Evolutionary conservation across 2,888 invertebrate species (phyloP), one percentile per base, ranked within the genome.

Genomic region (Ernsta delagoae): DNA sequence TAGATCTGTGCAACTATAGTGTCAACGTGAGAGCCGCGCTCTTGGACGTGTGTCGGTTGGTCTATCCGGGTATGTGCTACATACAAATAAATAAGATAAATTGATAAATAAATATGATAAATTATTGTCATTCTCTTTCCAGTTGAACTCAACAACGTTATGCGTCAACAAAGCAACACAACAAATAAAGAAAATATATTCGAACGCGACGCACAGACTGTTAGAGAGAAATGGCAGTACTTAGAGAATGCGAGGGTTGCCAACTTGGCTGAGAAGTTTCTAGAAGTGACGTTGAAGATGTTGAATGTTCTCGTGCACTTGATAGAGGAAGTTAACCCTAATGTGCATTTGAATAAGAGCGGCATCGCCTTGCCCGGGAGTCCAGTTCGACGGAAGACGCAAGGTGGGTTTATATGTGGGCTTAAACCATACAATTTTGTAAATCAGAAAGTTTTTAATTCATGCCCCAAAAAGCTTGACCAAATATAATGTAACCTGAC

Each of bases 271-370:
- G 96, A 97, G 75, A 93, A 95, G 65, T 94, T 96, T 67, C 86
- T 97, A 8, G 94, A 92, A 70, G 96, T 97, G 65, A 93, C 96
- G 0, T 81, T 96, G 57, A 96, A 96, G 78, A 88, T 97, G 78
- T 84, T 97, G 70, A 97, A 97, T 82, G 95, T 97, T 34, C 94
- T 96, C 77, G 95, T 95, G 66, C 97, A 97, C 83, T 94, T 97
- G 74, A 94, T 97, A 72, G 97, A 97, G 77, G 97, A 97, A 82
- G 82, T 94, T 59, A 89, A 93, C 70, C 95, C 95, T 73, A 87
- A 90, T 73, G 86, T 93, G 0, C 92, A 92, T 82, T 72, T 92
- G 63, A 89, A 92, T 86, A 93, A 89, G 78, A 78, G 88, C 50
- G 90, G 89, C 0, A 92, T 94, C 78, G 92, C 94, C 0, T 86